phyloP scores from a whole-genome alignment of 2,113 vertebrate genomes.

The Eleginops maclovinus region DNA sequence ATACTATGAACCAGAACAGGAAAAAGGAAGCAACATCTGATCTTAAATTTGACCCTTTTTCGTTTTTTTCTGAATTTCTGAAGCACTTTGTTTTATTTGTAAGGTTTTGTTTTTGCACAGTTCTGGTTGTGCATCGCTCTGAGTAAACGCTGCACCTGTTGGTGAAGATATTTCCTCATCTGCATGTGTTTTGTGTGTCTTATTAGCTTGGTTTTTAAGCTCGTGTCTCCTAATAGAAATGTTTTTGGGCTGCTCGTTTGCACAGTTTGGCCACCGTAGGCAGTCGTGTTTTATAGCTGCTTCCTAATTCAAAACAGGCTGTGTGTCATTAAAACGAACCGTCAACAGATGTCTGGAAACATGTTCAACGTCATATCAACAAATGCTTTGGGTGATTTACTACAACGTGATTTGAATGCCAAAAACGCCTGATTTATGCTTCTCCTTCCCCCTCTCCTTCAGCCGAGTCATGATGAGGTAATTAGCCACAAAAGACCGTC shows the following conservation, averaged over 20 bases:
- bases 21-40: too few relatives aligned
- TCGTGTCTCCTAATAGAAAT: too few relatives aligned
- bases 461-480: conserved; percentile 14
- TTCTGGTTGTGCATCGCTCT: too few relatives aligned
- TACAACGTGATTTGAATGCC: conserved; percentile 10
- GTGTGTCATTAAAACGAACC: conserved; percentile 17
- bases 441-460: conserved; percentile 1
- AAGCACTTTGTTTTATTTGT: too few relatives aligned
- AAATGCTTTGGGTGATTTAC: conserved; percentile 10
- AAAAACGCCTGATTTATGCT: background rate
- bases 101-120: too few relatives aligned
- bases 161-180: background rate
- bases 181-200: conserved; percentile 9
- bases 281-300: conserved; percentile 4
- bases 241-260: too few relatives aligned
- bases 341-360: conserved; percentile 27
- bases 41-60: too few relatives aligned
- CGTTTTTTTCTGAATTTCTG: too few relatives aligned
- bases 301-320: conserved; percentile 18
- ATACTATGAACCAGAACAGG: too few relatives aligned
- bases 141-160: too few relatives aligned
- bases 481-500: conserved; percentile 10
- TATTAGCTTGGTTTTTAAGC: too few relatives aligned
- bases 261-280: background rate
- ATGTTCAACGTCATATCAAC: background rate